Percentiles rank a stretch among this genome's conserved stretches.
Evolutionary conservation across 2,888 invertebrate species (phyloP).

Genomic region (Oligia latruncula): DNA sequence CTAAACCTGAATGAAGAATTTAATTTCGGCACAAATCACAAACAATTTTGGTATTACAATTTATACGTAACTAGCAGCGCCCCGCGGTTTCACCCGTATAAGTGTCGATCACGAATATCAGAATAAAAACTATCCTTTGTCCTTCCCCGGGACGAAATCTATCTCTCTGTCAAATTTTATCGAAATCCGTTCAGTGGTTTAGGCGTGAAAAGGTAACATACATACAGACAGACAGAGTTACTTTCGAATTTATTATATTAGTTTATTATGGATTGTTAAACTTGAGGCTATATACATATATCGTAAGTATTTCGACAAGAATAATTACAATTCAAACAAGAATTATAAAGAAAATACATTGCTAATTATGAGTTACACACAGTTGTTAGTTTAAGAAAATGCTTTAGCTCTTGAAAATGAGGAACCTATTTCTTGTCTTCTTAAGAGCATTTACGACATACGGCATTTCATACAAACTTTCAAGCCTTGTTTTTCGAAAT

Average conservation of each 20-base stretch:
- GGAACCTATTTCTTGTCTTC: neutral
- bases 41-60: constrained; percentile 47
- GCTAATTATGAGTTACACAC: neutral
- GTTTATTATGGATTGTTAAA: constrained; percentile 27
- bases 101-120: too few species aligned
- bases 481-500: too few species aligned
- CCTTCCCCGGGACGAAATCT: too few species aligned
- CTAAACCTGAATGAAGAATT: constrained; percentile 41
- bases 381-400: neutral
- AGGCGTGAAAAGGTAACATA: too few species aligned
- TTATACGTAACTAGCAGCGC: constrained; percentile 38
- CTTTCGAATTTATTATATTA: too few species aligned
- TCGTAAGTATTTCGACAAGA: constrained; percentile 21
- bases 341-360: constrained; percentile 14
- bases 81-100: too few species aligned
- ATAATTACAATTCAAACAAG: constrained; percentile 31
- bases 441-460: too few species aligned
- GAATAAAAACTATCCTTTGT: too few species aligned
- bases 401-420: neutral
- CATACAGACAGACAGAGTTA: too few species aligned
- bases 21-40: constrained; percentile 40
- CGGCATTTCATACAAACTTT: too few species aligned
- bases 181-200: too few species aligned
- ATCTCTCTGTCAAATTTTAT: too few species aligned
- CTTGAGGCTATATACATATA: constrained; percentile 26